Conservation (phyloP, 2,888 invertebrate species). For the Branchellion lobata region DNA sequence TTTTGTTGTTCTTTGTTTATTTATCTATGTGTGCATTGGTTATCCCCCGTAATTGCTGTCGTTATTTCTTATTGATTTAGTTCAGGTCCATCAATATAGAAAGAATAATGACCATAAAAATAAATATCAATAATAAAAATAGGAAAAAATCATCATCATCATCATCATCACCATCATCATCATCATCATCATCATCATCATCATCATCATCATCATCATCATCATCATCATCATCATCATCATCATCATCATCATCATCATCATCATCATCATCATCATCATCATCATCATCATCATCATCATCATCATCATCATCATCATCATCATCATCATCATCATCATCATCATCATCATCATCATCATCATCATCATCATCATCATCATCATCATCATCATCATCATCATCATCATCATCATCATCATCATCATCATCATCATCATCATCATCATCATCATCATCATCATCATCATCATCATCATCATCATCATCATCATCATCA, state of each 20-base stretch:
- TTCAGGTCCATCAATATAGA: no score
- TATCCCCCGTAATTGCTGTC: no score
- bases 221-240: constrained; percentile 13
- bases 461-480: constrained; percentile 16
- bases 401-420: constrained; percentile 33
- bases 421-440: constrained; percentile 1
- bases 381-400: constrained; percentile 33
- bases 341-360: constrained; percentile 33
- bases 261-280: constrained; percentile 33
- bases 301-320: constrained; percentile 33
- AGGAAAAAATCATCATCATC: no score
- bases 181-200: constrained; percentile 32
- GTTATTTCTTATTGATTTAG: no score
- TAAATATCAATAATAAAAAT: no score
- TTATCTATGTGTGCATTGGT: no score
- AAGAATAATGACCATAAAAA: no score
- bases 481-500: constrained; percentile 16
- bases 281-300: constrained; percentile 33
- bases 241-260: constrained; percentile 33
- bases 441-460: constrained; percentile 15
- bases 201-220: constrained; percentile 26
- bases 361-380: constrained; percentile 33
- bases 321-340: constrained; percentile 33
- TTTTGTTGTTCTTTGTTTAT: no score
- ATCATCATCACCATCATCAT: no score